Evolutionary conservation across 2,888 invertebrate species (phyloP).

Genomic region (Ptychoptera contaminata): DNA sequence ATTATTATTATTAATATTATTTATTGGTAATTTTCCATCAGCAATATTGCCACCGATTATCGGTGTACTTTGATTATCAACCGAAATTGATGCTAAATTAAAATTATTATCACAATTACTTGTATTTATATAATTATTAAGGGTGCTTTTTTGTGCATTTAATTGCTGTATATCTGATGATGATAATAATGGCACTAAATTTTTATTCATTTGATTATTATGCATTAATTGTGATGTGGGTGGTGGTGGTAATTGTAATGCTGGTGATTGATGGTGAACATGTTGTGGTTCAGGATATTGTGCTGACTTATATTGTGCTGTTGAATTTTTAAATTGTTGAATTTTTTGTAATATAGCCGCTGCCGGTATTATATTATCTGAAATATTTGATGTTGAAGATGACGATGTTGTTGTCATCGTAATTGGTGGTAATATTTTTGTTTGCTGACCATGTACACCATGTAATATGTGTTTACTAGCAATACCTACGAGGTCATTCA

Average conservation of each 20-base stretch:
- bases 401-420: constrained; percentile 9
- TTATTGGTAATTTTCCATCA: not conserved
- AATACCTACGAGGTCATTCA: too few relatives aligned
- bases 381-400: constrained; percentile 6
- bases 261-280: constrained; percentile 7
- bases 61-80: not conserved
- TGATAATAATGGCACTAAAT: not conserved
- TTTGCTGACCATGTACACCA: too few relatives aligned
- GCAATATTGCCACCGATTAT: too few relatives aligned
- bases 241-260: constrained; percentile 9
- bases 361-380: not conserved
- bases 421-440: constrained; percentile 10
- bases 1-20: constrained; percentile 7
- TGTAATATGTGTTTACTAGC: too few relatives aligned
- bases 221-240: not conserved
- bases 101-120: constrained; percentile 1
- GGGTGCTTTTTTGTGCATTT: constrained; percentile 4
- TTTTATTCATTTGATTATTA: not conserved
- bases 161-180: constrained; percentile 5
- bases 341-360: not conserved
- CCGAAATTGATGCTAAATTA: not conserved
- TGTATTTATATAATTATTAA: not conserved
- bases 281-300: constrained; percentile 10
- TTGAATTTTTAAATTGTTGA: constrained; percentile 9
- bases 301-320: constrained; percentile 13